Base-by-base conservation (phyloP, 2,888 invertebrate genomes). In the Ophion ventricosus region DNA sequence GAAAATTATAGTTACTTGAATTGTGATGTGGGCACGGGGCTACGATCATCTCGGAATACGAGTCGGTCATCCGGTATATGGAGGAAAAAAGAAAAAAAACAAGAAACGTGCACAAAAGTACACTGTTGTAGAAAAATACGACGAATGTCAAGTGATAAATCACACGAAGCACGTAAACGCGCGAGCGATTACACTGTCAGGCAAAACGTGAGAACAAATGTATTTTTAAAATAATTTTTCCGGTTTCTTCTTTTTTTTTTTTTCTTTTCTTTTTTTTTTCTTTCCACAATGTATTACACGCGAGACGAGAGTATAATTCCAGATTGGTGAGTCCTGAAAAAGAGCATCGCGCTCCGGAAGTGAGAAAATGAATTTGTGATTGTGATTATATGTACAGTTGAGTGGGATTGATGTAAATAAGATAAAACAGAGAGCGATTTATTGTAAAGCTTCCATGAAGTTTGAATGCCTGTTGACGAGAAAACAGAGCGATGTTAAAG, bases 341-440 rank as follows among this genome's bases (percentile, higher is more conserved):
- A 67, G 43, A 75, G 66, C 69, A 70, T 57, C 66, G 11, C 69
- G 14, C 49, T 29, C 75, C 23, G 11, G 40, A 56, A 56, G 26
- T 73, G 20, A 64, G 35, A 59, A 49, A 40, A 43, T 43, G 59
- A 26, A 69, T 74, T 61, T 78, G 56, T 83, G 74, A 66, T 85
- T 84, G 82, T 81, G 82, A 83, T 88, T 86, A 84, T 87, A 80
- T 91, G 91, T 91, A 91, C 90, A 91, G 91, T 91, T 90, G 90
- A 90, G 90, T 89, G 87, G 84, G 86, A 87, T 89, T 77, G 57
- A 76, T 91, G 91, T 91, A 91, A 88, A 91, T 91, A 91, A 72
- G 63, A 76, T 8, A 56, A 69, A 76, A 85, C n/a, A 40, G 10
- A 40, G 10, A 40, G 66, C 5, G 35, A 82, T 80, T 80, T 83